A percentile compares a stretch with the other conserved stretches of the same genome.
These are phyloP conservation scores for Sanderia malayensis DNA, from an alignment of 30 jellyfish, hydroid and myxozoan species.

Conservation along the genomic window DNA sequence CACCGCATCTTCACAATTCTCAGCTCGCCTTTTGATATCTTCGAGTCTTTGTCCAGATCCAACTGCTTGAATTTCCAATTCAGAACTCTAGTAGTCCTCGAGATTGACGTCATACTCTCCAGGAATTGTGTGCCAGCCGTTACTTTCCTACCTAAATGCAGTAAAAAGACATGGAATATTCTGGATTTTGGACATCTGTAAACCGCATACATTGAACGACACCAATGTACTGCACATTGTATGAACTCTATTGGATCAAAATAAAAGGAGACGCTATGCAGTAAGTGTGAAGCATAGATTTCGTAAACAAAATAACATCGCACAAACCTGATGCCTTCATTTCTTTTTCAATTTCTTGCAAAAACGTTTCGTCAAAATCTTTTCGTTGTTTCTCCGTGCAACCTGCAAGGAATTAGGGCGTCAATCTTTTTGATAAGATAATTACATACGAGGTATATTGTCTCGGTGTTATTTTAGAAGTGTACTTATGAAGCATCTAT, in stretches of 20 bases:
- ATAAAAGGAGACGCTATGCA: no score
- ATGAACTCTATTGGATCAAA: no score
- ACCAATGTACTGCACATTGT: no score
- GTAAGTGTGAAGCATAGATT: no score
- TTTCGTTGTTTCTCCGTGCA: slow-evolving; percentile 30
- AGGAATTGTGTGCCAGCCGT: slow-evolving; percentile 38
- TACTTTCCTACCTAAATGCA: background rate
- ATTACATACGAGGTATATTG: no score
- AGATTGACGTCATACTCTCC: slow-evolving; percentile 48
- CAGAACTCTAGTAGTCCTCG: slow-evolving; percentile 37
- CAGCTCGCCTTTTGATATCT: slow-evolving; percentile 40
- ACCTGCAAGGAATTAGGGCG: no score
- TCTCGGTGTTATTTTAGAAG: no score
- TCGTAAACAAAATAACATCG: background rate
- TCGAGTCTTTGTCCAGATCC: slow-evolving; percentile 53
- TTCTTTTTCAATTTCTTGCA: slow-evolving; percentile 36
- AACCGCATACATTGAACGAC: no score
- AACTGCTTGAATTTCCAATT: slow-evolving; percentile 65
- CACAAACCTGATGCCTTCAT: slow-evolving; percentile 14
- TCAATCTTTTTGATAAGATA: no score
- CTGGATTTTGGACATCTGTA: no score
- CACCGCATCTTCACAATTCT: slow-evolving; percentile 17
- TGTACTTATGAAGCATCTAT: no score
- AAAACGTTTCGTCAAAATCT: slow-evolving; percentile 7
- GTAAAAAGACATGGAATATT: no score